Evolutionary conservation across 2,113 vertebrate genomes (phyloP).

Genomic region (Chloropsis cyanopogon): DNA sequence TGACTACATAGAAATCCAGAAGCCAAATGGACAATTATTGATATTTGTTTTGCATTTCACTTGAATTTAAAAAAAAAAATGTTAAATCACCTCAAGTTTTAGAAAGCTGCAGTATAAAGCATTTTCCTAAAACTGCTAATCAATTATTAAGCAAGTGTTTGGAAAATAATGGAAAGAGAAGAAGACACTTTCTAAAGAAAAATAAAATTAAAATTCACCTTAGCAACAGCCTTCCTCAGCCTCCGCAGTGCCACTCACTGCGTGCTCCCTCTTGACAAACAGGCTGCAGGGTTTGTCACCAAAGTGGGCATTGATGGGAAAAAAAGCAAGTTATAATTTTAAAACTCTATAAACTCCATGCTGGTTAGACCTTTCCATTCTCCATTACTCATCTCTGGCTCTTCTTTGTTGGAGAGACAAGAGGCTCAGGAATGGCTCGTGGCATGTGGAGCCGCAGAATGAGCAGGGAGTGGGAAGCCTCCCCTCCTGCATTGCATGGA

Average conservation of each 20-base stretch:
- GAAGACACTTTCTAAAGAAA: background rate
- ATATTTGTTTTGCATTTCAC: background rate
- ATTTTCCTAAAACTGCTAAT: background rate
- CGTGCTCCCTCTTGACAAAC: background rate
- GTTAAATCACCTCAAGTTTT: background rate
- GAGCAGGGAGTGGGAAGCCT: background rate
- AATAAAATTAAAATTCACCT: background rate
- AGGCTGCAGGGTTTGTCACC: background rate
- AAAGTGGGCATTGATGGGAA: background rate
- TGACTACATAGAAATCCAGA: background rate
- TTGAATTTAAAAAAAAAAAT: background rate
- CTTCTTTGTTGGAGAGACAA: background rate
- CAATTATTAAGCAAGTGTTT: background rate
- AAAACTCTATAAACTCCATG: background rate
- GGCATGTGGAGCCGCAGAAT: fast-evolving
- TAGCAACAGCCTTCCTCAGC: background rate
- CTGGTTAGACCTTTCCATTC: background rate
- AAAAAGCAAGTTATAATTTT: background rate
- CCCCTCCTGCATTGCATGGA: fast-evolving
- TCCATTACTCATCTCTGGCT: background rate
- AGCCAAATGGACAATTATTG: background rate
- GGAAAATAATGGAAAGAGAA: background rate
- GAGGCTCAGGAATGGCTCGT: fast-evolving
- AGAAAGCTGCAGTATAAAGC: background rate
- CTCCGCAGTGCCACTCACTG: background rate